Percentiles rank a stretch among this genome's conserved stretches.
Conservation (phyloP, 2,797 vertebrate genomes). For the Sebastes trivittatus region DNA sequence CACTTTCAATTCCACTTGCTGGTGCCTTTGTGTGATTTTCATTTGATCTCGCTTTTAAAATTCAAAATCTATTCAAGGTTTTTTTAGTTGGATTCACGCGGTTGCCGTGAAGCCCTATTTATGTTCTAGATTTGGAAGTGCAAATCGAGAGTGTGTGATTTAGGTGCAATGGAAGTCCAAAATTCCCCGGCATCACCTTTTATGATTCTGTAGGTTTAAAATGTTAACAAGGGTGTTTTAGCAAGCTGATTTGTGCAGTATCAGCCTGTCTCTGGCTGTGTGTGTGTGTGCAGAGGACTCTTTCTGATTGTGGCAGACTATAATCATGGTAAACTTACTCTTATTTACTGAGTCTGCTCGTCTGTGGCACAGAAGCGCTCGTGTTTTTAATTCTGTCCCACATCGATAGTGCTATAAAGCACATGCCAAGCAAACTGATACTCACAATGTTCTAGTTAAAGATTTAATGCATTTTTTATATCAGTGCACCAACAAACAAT, state of each 20-base stretch:
- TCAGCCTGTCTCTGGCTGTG: conserved; percentile 40
- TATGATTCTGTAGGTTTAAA: conserved; percentile 80
- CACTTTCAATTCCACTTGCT: conserved; percentile 89
- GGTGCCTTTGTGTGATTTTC: conserved; percentile 86
- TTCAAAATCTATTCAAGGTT: conserved; percentile 88
- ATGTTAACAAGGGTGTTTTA: conserved; percentile 84
- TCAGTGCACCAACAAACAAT: neutral
- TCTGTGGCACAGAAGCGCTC: neutral
- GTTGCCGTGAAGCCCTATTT: conserved; percentile 81
- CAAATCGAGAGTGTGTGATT: conserved; percentile 80
- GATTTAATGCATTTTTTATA: neutral
- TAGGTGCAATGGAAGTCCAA: conserved; percentile 71
- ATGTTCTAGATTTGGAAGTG: conserved; percentile 82
- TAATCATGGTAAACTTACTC: conserved; percentile 41
- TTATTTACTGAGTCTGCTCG: conserved; percentile 22
- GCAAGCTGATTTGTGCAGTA: conserved; percentile 76
- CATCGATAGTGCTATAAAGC: neutral
- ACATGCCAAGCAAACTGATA: neutral
- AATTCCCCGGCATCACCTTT: conserved; percentile 78
- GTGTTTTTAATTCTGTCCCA: conserved; percentile 10
- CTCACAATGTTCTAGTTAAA: neutral
- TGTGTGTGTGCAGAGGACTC: neutral
- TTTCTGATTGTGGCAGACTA: conserved; percentile 44
- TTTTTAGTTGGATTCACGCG: conserved; percentile 82
- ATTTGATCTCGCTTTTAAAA: conserved; percentile 89